Evolutionary conservation across 35 echinoderm and acorn worm genomes (phyloP).

Genomic region (Diadema setosum): DNA sequence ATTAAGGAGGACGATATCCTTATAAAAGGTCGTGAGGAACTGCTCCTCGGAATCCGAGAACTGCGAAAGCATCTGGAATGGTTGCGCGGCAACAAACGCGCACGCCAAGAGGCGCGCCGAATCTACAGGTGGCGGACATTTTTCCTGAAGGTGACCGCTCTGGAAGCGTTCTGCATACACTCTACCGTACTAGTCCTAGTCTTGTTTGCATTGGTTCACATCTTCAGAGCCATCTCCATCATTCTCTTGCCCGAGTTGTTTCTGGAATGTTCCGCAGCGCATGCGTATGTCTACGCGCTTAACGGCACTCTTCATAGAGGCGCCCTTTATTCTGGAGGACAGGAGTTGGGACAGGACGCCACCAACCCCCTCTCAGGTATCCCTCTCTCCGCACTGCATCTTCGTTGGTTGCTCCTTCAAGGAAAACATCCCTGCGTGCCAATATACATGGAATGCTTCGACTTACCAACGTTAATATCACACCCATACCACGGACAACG

Average conservation of each 20-base stretch:
- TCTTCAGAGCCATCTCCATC: neutral
- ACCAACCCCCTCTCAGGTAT: neutral
- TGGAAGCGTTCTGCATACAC: neutral
- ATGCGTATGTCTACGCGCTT: neutral
- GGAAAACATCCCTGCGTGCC: neutral
- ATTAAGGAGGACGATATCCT: neutral
- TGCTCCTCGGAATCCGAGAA: neutral
- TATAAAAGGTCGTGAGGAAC: neutral
- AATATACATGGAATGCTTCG: slow-evolving; percentile 10
- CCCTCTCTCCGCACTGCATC: neutral
- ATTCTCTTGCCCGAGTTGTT: neutral
- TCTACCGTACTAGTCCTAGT: neutral
- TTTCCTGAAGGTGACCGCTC: neutral
- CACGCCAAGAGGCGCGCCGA: neutral
- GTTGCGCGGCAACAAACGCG: neutral
- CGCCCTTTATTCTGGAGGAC: no score
- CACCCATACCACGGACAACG: neutral
- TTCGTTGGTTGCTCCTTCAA: neutral
- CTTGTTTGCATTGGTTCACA: neutral
- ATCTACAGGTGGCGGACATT: neutral
- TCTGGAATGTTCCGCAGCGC: neutral
- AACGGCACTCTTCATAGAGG: no score
- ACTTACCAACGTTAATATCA: neutral
- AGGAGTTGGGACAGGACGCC: no score
- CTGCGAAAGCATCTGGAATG: neutral